Conservation (phyloP, 2,888 invertebrate genomes). For the Eulithis testata region DNA sequence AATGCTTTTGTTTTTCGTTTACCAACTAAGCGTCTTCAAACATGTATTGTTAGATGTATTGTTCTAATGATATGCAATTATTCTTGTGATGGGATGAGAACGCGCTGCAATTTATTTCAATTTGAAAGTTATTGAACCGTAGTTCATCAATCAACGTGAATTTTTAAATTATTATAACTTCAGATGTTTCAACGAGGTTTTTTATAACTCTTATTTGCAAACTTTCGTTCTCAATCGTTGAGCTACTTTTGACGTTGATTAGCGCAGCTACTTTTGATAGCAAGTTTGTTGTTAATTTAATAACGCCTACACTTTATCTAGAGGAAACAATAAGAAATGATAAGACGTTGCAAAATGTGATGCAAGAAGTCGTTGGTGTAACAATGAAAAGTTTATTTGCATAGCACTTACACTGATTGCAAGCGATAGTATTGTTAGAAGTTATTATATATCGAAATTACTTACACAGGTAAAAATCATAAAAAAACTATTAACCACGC, state of each 20-base stretch:
- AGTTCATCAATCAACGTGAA: slow-evolving; percentile 13
- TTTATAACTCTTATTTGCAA: too few relatives aligned
- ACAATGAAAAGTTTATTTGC: slow-evolving; percentile 28
- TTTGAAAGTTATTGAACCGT: slow-evolving; percentile 33
- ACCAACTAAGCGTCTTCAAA: slow-evolving; percentile 33
- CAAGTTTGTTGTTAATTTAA: slow-evolving; percentile 7
- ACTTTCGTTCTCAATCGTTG: not conserved
- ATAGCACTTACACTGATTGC: slow-evolving; percentile 26
- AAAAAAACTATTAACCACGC: not conserved
- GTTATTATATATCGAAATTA: slow-evolving; percentile 8
- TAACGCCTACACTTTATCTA: slow-evolving; percentile 25
- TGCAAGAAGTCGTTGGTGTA: slow-evolving; percentile 22
- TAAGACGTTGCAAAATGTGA: slow-evolving; percentile 29
- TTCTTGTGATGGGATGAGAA: slow-evolving; percentile 46
- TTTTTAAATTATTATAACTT: not conserved
- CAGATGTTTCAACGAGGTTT: too few relatives aligned
- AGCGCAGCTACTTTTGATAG: slow-evolving; percentile 7
- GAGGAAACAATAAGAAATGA: slow-evolving; percentile 30
- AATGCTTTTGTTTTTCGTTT: slow-evolving; percentile 45
- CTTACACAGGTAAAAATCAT: not conserved
- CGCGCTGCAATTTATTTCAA: slow-evolving; percentile 36
- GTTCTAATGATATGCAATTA: slow-evolving; percentile 58
- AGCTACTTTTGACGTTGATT: slow-evolving; percentile 7
- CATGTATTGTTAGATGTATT: slow-evolving; percentile 17
- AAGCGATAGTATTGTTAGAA: slow-evolving; percentile 16